Evolutionary conservation across 2,888 invertebrate species (phyloP), one percentile per base, ranked within the genome.

Genomic region (Noctua comes): DNA sequence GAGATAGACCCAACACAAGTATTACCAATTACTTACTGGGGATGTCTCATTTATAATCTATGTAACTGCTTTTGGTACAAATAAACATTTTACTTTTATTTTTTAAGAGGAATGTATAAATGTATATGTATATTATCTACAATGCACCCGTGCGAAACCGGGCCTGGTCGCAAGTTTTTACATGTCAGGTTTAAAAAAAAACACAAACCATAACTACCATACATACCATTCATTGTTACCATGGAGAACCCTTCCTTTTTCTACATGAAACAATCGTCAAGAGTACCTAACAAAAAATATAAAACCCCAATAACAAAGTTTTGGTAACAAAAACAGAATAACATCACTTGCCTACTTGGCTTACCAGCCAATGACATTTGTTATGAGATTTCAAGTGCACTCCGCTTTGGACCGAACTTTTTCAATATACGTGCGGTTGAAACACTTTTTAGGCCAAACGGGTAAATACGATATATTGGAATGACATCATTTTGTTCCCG

Each of bases 351-450:
- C 16, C 57, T 57, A 72, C 65, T 73, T 79, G 59, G 31, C 68
- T 51, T 8, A 21, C 66, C 31, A 84, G 68, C 70, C 71, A 79
- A 62, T 77, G 43, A 65, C 66, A 68, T 82, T 78, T 73, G 64
- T 73, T 72, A 76, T 80, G 75, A 86, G 88, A 69, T 74, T 82
- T 80, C 75, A 68, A 87, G 85, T 82, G 68, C 78, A 81, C 78
- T 86, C 62, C 40, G 31, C 77, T 84, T 84, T 65, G 62, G 69
- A 11, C 31, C n/a, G 24, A 86, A 88, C 75, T 80, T 86, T 86
- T 86, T 79, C 78, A 86, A 87, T 86, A 87, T 73, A 73, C 64
- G 72, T 51, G 51, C n/a, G 48, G 69, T 76, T 68, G 75, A 70
- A 80, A 84, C 31, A 71, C n/a, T 79, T 86, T 85, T 83, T 54